Evolutionary conservation across 2,797 vertebrate species (phyloP).

Genomic region (Calcarius lapponicus): DNA sequence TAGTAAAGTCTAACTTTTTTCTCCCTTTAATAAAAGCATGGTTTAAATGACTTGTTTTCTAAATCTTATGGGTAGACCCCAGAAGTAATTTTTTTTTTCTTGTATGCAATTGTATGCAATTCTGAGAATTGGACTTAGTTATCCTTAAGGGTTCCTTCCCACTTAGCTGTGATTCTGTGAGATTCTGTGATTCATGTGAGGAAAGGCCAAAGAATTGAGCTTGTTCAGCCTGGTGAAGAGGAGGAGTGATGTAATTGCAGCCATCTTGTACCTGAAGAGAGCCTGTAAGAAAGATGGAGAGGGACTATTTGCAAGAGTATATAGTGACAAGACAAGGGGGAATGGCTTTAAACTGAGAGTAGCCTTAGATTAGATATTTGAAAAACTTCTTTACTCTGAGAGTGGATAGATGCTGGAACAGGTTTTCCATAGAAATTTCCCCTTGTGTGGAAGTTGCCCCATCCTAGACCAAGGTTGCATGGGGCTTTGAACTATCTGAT

Average conservation of each 20-base stretch:
- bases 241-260: not conserved
- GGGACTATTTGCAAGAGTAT: not conserved
- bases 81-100: conserved; percentile 6
- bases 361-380: not conserved
- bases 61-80: not conserved
- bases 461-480: not conserved
- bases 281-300: not conserved
- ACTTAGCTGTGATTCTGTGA: not conserved
- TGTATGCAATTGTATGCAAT: not conserved
- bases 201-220: not conserved
- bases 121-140: not conserved
- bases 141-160: not conserved
- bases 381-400: not conserved
- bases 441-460: not conserved
- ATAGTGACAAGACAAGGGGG: not conserved
- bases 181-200: not conserved
- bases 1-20: not conserved
- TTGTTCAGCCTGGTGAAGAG: not conserved
- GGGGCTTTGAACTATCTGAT: not conserved
- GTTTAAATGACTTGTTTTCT: conserved; percentile 41
- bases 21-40: not conserved
- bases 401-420: not conserved
- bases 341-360: not conserved
- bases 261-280: not conserved
- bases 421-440: not conserved